These are phyloP conservation scores for Amphipoea lucens DNA, from an alignment of 2,888 invertebrate genomes.

Conservation along the genomic window DNA sequence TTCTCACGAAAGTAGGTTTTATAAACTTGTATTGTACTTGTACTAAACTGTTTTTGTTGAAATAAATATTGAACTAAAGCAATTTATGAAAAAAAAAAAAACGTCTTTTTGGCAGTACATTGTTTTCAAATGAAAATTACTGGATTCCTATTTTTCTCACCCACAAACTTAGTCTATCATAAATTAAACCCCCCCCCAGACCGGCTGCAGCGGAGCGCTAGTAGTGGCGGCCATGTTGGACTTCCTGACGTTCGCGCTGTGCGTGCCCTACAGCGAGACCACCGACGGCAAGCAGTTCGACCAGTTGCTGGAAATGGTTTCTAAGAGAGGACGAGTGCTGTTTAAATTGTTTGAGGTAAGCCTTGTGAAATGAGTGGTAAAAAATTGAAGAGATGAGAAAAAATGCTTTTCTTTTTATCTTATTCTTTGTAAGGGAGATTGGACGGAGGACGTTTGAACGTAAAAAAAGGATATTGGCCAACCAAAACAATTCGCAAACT, in stretches of 20 bases:
- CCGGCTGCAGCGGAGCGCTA: slow-evolving; percentile 97
- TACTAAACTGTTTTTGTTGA: not conserved
- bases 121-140: not conserved
- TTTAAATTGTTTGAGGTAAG: slow-evolving; percentile 97
- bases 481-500: not conserved
- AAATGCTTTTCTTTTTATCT: not conserved
- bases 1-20: not conserved
- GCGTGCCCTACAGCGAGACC: slow-evolving; percentile 99
- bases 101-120: not conserved
- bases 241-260: slow-evolving; percentile 98
- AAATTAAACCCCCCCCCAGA: slow-evolving; percentile 87
- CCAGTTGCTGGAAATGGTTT: slow-evolving; percentile 97
- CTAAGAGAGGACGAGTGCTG: slow-evolving; percentile 96
- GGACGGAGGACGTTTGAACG: not conserved
- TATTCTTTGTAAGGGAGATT: not conserved
- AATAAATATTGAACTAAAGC: not conserved
- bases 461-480: not conserved
- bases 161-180: not conserved
- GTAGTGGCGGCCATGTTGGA: slow-evolving; percentile 99
- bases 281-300: slow-evolving; percentile 99
- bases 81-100: not conserved
- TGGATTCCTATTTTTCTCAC: not conserved
- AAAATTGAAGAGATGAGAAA: not conserved
- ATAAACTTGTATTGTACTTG: not conserved
- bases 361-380: not conserved